These are phyloP conservation scores for Macroteleia sp. DNA, from an alignment of 2,888 invertebrate genomes.

Conservation along the genomic window DNA sequence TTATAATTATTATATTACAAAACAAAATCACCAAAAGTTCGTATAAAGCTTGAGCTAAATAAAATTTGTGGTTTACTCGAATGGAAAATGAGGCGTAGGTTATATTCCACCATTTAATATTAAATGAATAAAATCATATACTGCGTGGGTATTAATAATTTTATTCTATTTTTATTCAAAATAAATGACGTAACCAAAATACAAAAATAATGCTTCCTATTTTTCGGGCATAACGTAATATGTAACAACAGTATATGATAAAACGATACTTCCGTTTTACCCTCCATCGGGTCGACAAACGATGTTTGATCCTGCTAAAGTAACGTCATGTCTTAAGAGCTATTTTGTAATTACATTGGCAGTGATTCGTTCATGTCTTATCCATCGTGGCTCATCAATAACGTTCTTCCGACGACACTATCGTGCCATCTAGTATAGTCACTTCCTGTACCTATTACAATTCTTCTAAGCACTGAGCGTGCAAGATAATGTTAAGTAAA, in stretches of 20 bases:
- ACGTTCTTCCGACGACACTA: slow-evolving; percentile 69
- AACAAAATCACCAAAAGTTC: no score
- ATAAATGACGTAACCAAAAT: no score
- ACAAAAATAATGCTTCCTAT: slow-evolving; percentile 18
- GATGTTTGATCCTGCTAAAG: slow-evolving; percentile 78
- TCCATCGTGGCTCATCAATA: slow-evolving; percentile 80
- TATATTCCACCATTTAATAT: no score
- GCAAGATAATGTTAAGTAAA: slow-evolving; percentile 63
- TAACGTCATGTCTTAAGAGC: slow-evolving; percentile 74
- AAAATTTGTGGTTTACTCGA: no score
- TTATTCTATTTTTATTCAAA: no score
- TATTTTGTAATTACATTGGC: slow-evolving; percentile 79
- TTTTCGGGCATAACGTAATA: slow-evolving; percentile 20
- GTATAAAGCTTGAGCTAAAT: no score
- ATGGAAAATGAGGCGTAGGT: no score
- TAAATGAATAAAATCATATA: no score
- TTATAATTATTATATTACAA: no score
- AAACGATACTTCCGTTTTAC: slow-evolving; percentile 32
- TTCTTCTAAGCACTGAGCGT: slow-evolving; percentile 20
- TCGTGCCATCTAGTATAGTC: slow-evolving; percentile 41
- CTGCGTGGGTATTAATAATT: no score
- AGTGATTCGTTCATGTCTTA: slow-evolving; percentile 78
- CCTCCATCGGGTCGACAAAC: slow-evolving; percentile 65
- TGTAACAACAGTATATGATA: slow-evolving; percentile 33
- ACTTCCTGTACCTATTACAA: slow-evolving; percentile 42